These are phyloP conservation scores for Eugnorisma glareosa DNA, from an alignment of 2,888 invertebrate species.

Conservation along the genomic window DNA sequence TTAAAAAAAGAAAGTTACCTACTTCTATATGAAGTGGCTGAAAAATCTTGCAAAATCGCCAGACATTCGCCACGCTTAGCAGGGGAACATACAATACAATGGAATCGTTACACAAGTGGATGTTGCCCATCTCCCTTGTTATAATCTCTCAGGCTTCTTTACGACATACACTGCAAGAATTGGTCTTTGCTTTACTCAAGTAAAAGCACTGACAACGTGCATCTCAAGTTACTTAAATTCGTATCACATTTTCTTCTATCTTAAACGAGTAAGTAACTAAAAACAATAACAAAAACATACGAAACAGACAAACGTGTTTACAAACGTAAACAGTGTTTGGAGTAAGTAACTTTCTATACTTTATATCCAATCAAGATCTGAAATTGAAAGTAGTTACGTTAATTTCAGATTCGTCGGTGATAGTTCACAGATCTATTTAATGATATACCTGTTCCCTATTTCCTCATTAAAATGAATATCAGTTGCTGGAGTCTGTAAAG, in stretches of 20 bases:
- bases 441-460: conserved; percentile 1
- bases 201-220: background rate
- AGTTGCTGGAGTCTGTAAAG: background rate
- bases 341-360: conserved; percentile 42
- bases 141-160: background rate
- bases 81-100: conserved; percentile 37
- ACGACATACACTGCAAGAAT: background rate
- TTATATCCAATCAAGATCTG: conserved; percentile 13
- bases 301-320: conserved; percentile 1
- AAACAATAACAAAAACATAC: too few relatives aligned
- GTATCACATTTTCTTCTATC: conserved; percentile 11
- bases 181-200: background rate
- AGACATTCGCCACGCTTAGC: conserved; percentile 24
- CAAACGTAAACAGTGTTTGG: too few relatives aligned
- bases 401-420: conserved; percentile 13
- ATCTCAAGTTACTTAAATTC: background rate
- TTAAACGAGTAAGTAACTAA: background rate
- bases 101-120: conserved; percentile 45
- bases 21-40: background rate
- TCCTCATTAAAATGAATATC: conserved; percentile 35
- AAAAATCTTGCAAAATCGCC: conserved; percentile 22
- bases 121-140: conserved; percentile 13
- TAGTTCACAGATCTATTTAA: conserved; percentile 17
- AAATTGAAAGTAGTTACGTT: conserved; percentile 22
- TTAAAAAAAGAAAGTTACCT: background rate